Evolutionary conservation across 2,888 invertebrate species (phyloP).

Genomic region (Himalopsyche anomala): DNA sequence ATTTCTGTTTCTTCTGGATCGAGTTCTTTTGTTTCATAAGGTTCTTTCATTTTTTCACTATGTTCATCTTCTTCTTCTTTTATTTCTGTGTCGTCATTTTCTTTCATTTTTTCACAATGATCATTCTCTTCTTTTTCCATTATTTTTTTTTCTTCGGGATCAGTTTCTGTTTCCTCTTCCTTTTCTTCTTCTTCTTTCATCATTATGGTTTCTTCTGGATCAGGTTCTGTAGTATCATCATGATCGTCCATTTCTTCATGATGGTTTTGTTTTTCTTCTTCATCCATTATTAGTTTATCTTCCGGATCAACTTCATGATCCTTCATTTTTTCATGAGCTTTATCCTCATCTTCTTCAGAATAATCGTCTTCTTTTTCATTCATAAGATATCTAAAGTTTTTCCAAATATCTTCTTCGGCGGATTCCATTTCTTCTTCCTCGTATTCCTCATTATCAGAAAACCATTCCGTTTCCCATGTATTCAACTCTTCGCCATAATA

Average conservation of each 20-base stretch:
- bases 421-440: not conserved
- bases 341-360: not conserved
- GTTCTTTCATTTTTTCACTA: not conserved
- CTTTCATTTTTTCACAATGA: not conserved
- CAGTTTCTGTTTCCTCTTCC: not conserved
- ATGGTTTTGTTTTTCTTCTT: no score
- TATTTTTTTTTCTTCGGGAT: not conserved
- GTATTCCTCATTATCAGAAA: not conserved
- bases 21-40: not conserved
- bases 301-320: not conserved
- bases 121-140: not conserved
- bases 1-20: not conserved
- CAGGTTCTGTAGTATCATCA: not conserved
- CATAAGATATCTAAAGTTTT: no score
- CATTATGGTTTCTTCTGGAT: not conserved
- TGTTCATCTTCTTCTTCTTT: no score
- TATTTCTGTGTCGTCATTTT: not conserved
- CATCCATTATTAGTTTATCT: not conserved
- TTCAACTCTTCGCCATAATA: not conserved
- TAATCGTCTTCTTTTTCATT: no score
- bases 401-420: no score
- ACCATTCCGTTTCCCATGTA: not conserved
- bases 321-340: not conserved
- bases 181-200: not conserved
- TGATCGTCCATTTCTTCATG: not conserved